Evolutionary conservation across 2,113 vertebrate genomes (phyloP), one percentile per base, ranked within the genome.

Genomic region (Myanophis thanlyinensis): DNA sequence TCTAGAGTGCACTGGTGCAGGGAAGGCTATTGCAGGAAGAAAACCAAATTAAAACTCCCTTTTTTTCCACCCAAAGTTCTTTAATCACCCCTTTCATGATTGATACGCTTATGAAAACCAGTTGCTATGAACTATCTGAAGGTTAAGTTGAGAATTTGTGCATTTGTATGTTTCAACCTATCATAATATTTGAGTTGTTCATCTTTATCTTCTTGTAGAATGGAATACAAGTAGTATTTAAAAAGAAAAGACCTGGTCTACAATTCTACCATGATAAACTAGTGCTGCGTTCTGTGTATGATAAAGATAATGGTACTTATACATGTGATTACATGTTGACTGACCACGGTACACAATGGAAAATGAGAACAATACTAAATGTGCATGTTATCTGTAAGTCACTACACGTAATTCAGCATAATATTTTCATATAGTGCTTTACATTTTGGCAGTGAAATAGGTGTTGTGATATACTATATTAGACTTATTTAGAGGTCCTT

Each of bases 301-400:
- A 84, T 4, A 0, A 0, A n/a, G 96, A 99, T 92, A 6, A 89
- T 40, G 98, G 97, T 53, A 94, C 73, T 0, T 99, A 98, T 2
- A 97, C 98, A 22, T 99, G 99, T 95, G 98, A 99, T 92, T 97
- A 97, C 30, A 93, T 90, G 9, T 49, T 96, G 0, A 48, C 20
- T 44, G 97, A 98, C 27, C 95, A 95, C 5, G 92, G 85, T 80
- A 95, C 95, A 2, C 56, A 27, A 0, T 98, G 98, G 98, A 98
- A 84, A 62, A 90, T 98, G 87, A 98, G 98, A 97, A 98, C 98
- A 51, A 87, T 96, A 88, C 94, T 98, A 49, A 93, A 94, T 0
- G 95, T 98, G 91, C 95, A 54, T 92, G 95, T 97, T 47, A 95
- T 93, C 2, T 90, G 98, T 98, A 94, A 98, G 98, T 97, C 46